These are phyloP conservation scores for Hyphantria cunea DNA, from an alignment of 1,140 invertebrate species.

Conservation along the genomic window DNA sequence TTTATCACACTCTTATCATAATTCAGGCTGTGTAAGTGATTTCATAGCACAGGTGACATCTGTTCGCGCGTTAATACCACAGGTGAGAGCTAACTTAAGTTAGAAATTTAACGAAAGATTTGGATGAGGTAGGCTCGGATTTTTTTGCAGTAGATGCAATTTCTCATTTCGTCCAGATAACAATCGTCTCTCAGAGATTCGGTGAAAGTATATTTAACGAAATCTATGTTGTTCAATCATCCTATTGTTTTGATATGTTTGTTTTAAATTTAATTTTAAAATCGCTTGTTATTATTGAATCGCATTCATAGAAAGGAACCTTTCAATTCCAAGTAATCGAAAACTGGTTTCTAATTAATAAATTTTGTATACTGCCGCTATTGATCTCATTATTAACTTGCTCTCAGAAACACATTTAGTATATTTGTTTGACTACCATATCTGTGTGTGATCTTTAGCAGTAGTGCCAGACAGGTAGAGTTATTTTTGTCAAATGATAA, in stretches of 20 bases:
- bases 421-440: no score
- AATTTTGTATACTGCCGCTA: no score
- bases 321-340: constrained; percentile 12
- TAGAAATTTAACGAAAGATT: constrained; percentile 30
- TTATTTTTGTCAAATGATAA: no score
- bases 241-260: constrained; percentile 27
- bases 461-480: no score
- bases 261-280: constrained; percentile 10
- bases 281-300: background rate
- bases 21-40: constrained; percentile 39
- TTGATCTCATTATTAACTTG: no score
- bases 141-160: constrained; percentile 10
- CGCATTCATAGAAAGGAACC: background rate
- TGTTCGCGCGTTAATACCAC: constrained; percentile 37
- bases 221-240: constrained; percentile 24
- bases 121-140: background rate
- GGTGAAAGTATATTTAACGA: constrained; percentile 37
- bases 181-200: constrained; percentile 12
- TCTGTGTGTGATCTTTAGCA: no score
- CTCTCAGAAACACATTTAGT: no score
- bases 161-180: constrained; percentile 19
- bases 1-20: constrained; percentile 52
- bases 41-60: constrained; percentile 43
- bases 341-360: constrained; percentile 16
- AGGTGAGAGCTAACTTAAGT: constrained; percentile 49